Base-by-base conservation (phyloP, 2,113 vertebrate genomes). In the Rousettus leschenaultii region DNA sequence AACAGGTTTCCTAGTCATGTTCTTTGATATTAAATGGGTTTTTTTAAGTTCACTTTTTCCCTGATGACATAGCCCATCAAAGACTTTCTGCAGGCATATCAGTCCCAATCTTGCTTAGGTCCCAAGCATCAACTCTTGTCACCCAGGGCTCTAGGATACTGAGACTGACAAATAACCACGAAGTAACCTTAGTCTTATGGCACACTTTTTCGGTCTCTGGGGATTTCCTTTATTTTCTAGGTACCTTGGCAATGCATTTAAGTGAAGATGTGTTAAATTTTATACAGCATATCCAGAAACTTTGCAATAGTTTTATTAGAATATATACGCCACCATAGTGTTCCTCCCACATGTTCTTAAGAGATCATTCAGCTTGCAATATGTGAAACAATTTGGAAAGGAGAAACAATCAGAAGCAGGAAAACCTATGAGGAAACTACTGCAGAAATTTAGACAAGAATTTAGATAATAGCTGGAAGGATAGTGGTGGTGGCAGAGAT, bases 141-240 rank as follows among this genome's bases (percentile, higher is more conserved):
- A 74, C 21, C 89, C 83, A 74, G 55, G 26, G 18, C 57, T 82
- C 83, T 74, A 26, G 33, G 45, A 86, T 74, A 65, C 55, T 66
- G 11, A 73, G 33, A 73, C 19, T 73, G 33, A 45, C 78, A 71
- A 78, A 35, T 18, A 38, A 80, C 74, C 57, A 86, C 40, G 63
- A 40, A 48, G 7, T 7, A 93, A n/a, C 61, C 51, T 95, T 40
- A 53, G 11, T 89, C 38, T 40, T n/a, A 90, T 63, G 21, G 38
- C 21, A 84, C 7, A 11, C 65, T 86, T 70, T 86, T 96, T 95
- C 43, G 21, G 12, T 78, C 53, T 90, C 80, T 87, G 22, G 48
- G 26, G 22, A 87, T 51, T 95, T 63, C 33, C 30, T 93, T 75
- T 83, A 43, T 86, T 89, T 85, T 89, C 87, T 91, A 79, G 61